Evolutionary conservation across 2,113 vertebrate genomes (phyloP).

Genomic region (Ciconia maguari): DNA sequence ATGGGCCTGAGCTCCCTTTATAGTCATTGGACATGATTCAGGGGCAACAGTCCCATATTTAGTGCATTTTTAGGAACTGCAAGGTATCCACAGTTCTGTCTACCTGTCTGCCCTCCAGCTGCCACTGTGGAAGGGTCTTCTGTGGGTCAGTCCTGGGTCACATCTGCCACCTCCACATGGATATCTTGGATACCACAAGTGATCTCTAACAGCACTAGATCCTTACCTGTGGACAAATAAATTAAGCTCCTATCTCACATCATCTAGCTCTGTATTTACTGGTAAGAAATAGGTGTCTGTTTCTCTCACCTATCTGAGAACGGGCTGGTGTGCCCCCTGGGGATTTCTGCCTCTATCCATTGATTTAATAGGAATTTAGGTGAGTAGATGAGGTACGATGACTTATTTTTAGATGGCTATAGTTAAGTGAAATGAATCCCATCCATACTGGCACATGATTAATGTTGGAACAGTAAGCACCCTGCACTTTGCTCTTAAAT

Average conservation of each 20-base stretch:
- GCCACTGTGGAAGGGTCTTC: not conserved
- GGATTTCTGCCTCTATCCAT: not conserved
- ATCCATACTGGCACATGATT: not conserved
- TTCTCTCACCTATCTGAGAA: not conserved
- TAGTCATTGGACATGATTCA: not conserved
- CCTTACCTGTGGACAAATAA: not conserved
- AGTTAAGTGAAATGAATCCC: constrained; percentile 4
- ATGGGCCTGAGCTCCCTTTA: not conserved
- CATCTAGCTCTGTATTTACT: not conserved
- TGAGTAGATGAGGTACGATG: not conserved
- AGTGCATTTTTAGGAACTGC: not conserved
- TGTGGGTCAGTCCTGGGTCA: not conserved
- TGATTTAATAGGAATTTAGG: constrained; percentile 12
- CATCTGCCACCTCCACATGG: not conserved
- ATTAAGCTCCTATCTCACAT: not conserved
- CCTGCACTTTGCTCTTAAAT: constrained; percentile 40
- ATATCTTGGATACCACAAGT: not conserved
- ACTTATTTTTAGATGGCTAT: constrained; percentile 8
- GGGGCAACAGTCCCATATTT: not conserved
- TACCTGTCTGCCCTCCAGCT: not conserved
- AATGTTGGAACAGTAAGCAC: constrained; percentile 35
- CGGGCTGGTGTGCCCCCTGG: not conserved
- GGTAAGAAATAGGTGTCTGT: not conserved
- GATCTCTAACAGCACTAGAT: not conserved
- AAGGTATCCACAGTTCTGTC: not conserved